Conservation (phyloP, 1,140 invertebrate genomes). For the Drosophila erecta region DNA sequence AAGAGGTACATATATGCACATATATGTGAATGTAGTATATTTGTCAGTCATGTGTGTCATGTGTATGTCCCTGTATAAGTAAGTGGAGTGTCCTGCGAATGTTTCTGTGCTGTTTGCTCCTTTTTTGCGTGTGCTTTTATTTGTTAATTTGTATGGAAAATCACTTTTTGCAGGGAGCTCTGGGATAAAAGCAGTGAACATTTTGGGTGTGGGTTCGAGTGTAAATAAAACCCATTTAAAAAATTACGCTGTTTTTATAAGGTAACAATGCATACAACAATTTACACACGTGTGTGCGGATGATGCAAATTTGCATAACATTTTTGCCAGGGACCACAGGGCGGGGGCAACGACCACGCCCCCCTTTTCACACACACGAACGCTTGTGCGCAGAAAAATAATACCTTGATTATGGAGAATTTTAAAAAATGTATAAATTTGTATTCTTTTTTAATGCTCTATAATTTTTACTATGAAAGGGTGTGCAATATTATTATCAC, state of each 20-base stretch:
- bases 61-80: slow-evolving; percentile 2
- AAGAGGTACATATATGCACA: slow-evolving; percentile 1
- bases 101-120: slow-evolving; percentile 43
- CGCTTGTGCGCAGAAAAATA: background rate
- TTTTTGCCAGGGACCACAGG: slow-evolving; percentile 54
- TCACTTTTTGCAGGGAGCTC: slow-evolving; percentile 63
- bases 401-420: too few relatives aligned
- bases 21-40: slow-evolving; percentile 4
- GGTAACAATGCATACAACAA: slow-evolving; percentile 82
- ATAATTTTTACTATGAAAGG: too few relatives aligned
- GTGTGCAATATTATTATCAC: too few relatives aligned
- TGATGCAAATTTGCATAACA: slow-evolving; percentile 81
- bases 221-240: slow-evolving; percentile 76
- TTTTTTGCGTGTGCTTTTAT: slow-evolving; percentile 40
- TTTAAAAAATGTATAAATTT: background rate
- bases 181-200: slow-evolving; percentile 16
- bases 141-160: slow-evolving; percentile 82
- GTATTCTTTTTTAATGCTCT: too few relatives aligned
- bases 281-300: slow-evolving; percentile 76
- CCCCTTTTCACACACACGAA: slow-evolving; percentile 22
- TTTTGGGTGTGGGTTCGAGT: slow-evolving; percentile 13
- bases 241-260: slow-evolving; percentile 81
- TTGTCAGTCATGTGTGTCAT: slow-evolving; percentile 7
- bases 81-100: slow-evolving; percentile 16
- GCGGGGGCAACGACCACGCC: slow-evolving; percentile 18